Evolutionary conservation across 1,140 invertebrate genomes (phyloP).

Genomic region (Triops longicaudatus): DNA sequence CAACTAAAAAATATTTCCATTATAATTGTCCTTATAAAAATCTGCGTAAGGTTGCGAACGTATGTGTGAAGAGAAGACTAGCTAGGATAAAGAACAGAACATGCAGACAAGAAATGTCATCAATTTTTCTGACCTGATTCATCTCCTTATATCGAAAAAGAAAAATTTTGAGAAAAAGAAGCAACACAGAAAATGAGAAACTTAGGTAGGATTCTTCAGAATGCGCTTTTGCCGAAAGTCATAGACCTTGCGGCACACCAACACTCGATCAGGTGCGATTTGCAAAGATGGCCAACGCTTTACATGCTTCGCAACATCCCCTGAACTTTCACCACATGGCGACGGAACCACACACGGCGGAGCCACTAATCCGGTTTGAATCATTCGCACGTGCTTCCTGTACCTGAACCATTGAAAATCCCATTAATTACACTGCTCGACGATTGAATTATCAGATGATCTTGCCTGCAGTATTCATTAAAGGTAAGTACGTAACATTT

Average conservation of each 20-base stretch:
- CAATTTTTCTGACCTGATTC: background rate
- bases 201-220: slow-evolving; percentile 42
- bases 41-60: background rate
- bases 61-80: slow-evolving; percentile 1
- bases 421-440: background rate
- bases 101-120: slow-evolving; percentile 12
- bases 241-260: slow-evolving; percentile 88
- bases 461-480: slow-evolving; percentile 92
- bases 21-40: background rate
- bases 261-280: slow-evolving; percentile 74
- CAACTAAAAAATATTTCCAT: background rate
- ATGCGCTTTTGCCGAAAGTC: slow-evolving; percentile 71
- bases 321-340: slow-evolving; percentile 19
- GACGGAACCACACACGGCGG: slow-evolving; percentile 48
- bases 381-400: slow-evolving; percentile 50
- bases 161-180: background rate
- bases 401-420: slow-evolving; percentile 43
- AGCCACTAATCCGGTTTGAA: slow-evolving; percentile 51
- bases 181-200: background rate
- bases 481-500: slow-evolving; percentile 94
- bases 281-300: slow-evolving; percentile 58
- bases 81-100: background rate
- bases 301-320: slow-evolving; percentile 34
- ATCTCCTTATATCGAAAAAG: background rate
- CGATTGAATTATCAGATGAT: slow-evolving; percentile 21